phyloP scores from a whole-genome alignment of 2,113 vertebrate genomes.

The Ceyx melanurus region DNA sequence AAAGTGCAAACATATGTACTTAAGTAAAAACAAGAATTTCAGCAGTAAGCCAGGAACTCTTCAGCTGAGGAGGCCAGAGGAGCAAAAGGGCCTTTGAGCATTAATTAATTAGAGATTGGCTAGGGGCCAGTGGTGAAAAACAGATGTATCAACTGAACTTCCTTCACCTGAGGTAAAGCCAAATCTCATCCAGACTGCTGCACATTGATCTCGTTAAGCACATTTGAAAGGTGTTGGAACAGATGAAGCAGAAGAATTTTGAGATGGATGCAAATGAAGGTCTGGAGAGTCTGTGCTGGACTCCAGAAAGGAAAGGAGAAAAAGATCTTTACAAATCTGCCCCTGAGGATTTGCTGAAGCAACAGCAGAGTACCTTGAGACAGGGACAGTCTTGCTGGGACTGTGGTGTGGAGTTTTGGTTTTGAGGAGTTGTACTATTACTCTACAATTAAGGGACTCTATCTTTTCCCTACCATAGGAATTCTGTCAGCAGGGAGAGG shows the following conservation, averaged over 20 bases:
- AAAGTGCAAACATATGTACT: neutral
- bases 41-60: neutral
- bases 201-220: neutral
- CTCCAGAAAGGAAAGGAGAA: neutral
- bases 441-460: neutral
- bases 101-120: neutral
- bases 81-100: neutral
- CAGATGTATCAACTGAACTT: neutral
- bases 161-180: neutral
- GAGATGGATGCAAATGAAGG: neutral
- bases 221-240: neutral
- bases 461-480: neutral
- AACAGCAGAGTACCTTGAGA: neutral
- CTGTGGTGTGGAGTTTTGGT: neutral
- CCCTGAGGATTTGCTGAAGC: neutral
- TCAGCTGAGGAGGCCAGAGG: neutral
- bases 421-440: neutral
- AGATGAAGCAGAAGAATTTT: neutral
- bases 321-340: neutral
- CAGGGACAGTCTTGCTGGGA: neutral
- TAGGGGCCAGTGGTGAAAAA: neutral
- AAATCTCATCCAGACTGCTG: neutral
- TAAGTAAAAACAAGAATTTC: neutral
- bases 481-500: neutral
- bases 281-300: neutral